Evolutionary conservation across 2,113 vertebrate species (phyloP).

Genomic region (Astatoreochromis straeleni): DNA sequence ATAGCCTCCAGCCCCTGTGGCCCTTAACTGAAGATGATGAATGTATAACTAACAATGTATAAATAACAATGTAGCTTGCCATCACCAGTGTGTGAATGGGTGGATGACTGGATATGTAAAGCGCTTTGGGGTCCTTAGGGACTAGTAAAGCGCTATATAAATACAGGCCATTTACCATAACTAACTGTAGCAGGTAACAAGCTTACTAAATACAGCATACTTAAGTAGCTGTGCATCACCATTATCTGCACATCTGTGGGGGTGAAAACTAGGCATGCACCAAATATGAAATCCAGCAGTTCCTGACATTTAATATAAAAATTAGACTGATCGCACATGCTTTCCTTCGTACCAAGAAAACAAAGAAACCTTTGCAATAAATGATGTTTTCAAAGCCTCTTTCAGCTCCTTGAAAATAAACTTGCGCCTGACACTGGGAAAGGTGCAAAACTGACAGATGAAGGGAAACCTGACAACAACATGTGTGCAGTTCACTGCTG

Average conservation of each 20-base stretch:
- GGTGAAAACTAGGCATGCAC: not conserved
- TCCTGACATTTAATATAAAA: not conserved
- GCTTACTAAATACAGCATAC: not conserved
- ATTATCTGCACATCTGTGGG: not conserved
- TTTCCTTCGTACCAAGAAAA: not conserved
- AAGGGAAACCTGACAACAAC: not conserved
- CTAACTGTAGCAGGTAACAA: not conserved
- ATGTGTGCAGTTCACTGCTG: not conserved
- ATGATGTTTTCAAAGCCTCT: not conserved
- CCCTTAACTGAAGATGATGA: not conserved
- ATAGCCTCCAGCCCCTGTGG: not conserved
- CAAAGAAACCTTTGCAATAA: not conserved
- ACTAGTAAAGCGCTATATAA: too few relatives aligned
- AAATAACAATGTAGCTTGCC: too few relatives aligned
- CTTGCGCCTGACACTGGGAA: not conserved
- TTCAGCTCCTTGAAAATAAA: not conserved
- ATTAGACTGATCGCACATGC: not conserved
- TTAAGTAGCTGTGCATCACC: not conserved
- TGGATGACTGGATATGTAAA: too few relatives aligned
- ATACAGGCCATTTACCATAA: not conserved
- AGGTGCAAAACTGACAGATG: not conserved
- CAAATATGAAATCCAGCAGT: not conserved
- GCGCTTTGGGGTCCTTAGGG: too few relatives aligned
- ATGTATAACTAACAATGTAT: not conserved
- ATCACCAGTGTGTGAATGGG: too few relatives aligned